These are phyloP conservation scores for Pilophorus perplexus DNA, from an alignment of 2,888 invertebrate genomes.

Conservation along the genomic window DNA sequence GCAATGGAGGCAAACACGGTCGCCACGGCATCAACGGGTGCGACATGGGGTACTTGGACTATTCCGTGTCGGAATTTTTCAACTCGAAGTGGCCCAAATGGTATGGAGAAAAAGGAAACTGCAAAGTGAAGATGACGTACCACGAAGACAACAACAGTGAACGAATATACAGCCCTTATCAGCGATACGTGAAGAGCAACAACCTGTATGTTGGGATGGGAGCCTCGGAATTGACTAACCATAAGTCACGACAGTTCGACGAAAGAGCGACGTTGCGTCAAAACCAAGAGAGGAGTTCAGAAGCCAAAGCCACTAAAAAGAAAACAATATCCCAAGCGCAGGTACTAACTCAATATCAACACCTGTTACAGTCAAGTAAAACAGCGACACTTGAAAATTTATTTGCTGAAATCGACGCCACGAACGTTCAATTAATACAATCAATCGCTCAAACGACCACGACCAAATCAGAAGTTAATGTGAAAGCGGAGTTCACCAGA, in stretches of 20 bases:
- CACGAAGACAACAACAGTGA: background rate
- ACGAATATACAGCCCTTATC: background rate
- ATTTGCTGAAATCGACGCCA: background rate
- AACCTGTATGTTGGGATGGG: background rate
- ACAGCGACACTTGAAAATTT: background rate
- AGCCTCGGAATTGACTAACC: no score
- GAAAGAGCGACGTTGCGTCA: background rate
- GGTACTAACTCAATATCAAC: background rate
- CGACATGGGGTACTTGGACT: constrained; percentile 46
- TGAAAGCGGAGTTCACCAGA: background rate
- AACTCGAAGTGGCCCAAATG: background rate
- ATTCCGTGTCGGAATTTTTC: background rate
- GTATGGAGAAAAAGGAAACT: background rate
- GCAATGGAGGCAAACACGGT: constrained; percentile 44
- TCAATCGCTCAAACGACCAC: background rate
- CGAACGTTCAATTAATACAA: background rate
- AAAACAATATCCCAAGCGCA: background rate
- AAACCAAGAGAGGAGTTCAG: background rate
- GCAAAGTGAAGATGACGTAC: background rate
- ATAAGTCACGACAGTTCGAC: no score
- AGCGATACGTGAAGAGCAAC: background rate
- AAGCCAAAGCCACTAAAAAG: background rate
- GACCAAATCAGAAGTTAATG: background rate
- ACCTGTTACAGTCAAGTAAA: background rate
- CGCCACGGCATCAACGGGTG: constrained; percentile 47